These are phyloP conservation scores for Kradibia gibbosae DNA, from an alignment of 1,140 invertebrate species.

Conservation along the genomic window DNA sequence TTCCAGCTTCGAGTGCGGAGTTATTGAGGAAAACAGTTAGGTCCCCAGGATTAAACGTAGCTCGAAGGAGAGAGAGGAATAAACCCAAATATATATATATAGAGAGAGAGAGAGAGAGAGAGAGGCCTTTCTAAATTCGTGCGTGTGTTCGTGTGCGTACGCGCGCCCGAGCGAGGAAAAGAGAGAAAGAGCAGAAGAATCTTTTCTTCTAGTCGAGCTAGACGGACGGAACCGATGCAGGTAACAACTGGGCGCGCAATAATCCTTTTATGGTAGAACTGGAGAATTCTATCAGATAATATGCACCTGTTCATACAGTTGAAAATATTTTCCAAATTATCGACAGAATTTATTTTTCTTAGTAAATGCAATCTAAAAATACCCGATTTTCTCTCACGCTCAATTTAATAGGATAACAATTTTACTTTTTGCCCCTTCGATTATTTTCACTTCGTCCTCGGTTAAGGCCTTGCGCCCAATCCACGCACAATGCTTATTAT, in stretches of 20 bases:
- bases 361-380: background rate
- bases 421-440: background rate
- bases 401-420: constrained; percentile 13
- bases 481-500: too few species aligned
- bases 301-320: constrained; percentile 37
- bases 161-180: too few species aligned
- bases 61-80: background rate
- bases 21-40: constrained; percentile 41
- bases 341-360: constrained; percentile 21
- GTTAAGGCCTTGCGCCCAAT: too few species aligned
- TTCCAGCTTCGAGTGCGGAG: background rate
- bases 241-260: constrained; percentile 34
- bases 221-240: constrained; percentile 8
- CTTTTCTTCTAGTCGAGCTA: background rate
- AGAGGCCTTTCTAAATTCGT: too few species aligned
- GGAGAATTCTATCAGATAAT: constrained; percentile 31
- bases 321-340: constrained; percentile 46
- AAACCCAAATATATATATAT: background rate
- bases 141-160: too few species aligned
- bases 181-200: background rate
- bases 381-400: background rate
- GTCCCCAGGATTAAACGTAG: constrained; percentile 21
- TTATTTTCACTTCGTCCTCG: too few species aligned
- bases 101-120: constrained; percentile 14
- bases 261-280: constrained; percentile 46